These are phyloP conservation scores for Cheilosia urbana DNA, from an alignment of 2,888 invertebrate species.

Conservation along the genomic window DNA sequence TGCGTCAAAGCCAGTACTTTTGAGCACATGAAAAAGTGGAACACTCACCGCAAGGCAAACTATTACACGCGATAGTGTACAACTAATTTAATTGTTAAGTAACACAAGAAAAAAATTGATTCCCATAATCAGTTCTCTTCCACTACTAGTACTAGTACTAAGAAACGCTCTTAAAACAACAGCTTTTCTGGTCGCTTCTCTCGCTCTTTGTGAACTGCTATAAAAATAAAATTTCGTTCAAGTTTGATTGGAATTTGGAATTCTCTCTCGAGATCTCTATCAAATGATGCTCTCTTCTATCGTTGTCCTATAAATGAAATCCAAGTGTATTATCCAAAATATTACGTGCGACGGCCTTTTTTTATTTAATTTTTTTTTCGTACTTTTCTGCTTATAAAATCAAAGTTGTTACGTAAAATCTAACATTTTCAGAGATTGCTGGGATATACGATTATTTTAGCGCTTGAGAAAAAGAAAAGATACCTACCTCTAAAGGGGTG, in stretches of 20 bases:
- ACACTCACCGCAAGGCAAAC: constrained; percentile 54
- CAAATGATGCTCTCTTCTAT: background rate
- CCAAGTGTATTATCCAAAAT: constrained; percentile 74
- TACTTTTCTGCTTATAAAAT: constrained; percentile 70
- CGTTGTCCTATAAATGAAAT: constrained; percentile 69
- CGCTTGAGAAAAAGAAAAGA: constrained; percentile 17
- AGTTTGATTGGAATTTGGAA: background rate
- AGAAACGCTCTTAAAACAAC: constrained; percentile 51
- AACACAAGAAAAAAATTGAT: constrained; percentile 61
- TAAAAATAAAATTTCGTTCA: background rate
- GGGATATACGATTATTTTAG: constrained; percentile 28
- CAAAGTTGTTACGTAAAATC: constrained; percentile 75
- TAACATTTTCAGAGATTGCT: constrained; percentile 72
- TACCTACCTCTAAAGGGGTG: constrained; percentile 3
- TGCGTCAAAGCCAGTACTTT: background rate
- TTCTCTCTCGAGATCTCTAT: background rate
- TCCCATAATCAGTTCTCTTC: constrained; percentile 45
- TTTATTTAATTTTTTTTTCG: constrained; percentile 61
- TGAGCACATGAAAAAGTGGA: constrained; percentile 25
- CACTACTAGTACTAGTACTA: too few species aligned
- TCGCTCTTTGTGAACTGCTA: background rate
- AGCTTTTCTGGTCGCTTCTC: constrained; percentile 22
- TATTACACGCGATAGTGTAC: constrained; percentile 69
- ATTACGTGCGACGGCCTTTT: constrained; percentile 73
- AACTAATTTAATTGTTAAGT: constrained; percentile 73